Conservation (phyloP, 2,888 invertebrate species). For the Eupithecia tripunctaria region DNA sequence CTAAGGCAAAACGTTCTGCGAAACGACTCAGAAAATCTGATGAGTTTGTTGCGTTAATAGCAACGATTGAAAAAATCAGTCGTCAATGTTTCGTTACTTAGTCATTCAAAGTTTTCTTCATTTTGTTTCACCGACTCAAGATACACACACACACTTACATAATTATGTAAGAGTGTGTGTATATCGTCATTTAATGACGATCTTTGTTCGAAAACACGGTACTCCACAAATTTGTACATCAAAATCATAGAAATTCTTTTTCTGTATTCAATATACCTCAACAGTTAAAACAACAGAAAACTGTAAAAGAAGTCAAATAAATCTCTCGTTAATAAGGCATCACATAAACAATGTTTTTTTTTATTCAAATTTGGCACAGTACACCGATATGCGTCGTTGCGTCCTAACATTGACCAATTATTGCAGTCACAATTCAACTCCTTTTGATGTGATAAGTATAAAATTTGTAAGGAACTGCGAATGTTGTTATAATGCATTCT, state of each 20-base stretch:
- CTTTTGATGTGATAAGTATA: constrained; percentile 65
- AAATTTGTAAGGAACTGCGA: constrained; percentile 57
- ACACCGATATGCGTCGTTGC: constrained; percentile 55
- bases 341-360: constrained; percentile 69
- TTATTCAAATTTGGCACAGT: constrained; percentile 72
- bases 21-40: constrained; percentile 36
- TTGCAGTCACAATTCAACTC: constrained; percentile 59
- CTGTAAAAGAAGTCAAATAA: constrained; percentile 64
- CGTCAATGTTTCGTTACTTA: not conserved
- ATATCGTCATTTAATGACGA: not conserved
- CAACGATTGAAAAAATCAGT: not conserved
- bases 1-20: not conserved
- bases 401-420: constrained; percentile 64
- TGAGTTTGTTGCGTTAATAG: not conserved
- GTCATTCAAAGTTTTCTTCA: not conserved
- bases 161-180: not conserved
- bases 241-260: not conserved
- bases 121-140: not conserved
- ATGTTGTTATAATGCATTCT: constrained; percentile 52
- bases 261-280: not conserved
- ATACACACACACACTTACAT: too few species aligned
- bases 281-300: constrained; percentile 47
- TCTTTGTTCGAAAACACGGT: not conserved
- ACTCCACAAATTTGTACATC: not conserved
- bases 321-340: constrained; percentile 75